A percentile compares a stretch with the other conserved stretches of the same genome.
Evolutionary conservation across 2,888 invertebrate species (phyloP).

Genomic region (Drosophila subquinaria): DNA sequence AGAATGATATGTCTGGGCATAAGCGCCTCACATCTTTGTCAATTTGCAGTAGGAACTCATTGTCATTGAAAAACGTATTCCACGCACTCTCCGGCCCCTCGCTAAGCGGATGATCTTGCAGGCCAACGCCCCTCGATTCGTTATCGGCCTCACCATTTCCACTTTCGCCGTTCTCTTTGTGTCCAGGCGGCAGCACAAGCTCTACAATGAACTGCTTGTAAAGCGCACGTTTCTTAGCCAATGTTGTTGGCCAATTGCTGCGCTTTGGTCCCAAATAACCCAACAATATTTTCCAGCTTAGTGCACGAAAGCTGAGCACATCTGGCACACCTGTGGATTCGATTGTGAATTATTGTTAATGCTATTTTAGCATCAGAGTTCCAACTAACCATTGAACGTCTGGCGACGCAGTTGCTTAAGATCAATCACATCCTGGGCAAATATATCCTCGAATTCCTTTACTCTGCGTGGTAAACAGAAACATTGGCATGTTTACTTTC

Average conservation of each 20-base stretch:
- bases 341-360: neutral
- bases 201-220: constrained; percentile 95
- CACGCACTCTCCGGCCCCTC: constrained; percentile 97
- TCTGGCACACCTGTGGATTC: constrained; percentile 93
- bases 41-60: constrained; percentile 98
- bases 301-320: constrained; percentile 92
- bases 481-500: constrained; percentile 13
- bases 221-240: constrained; percentile 91
- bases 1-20: constrained; percentile 98
- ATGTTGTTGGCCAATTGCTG: constrained; percentile 89
- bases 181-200: constrained; percentile 94
- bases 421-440: constrained; percentile 90
- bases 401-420: constrained; percentile 89
- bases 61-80: constrained; percentile 98
- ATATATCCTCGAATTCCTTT: constrained; percentile 91
- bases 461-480: constrained; percentile 87
- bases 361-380: neutral
- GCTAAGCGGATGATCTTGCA: constrained; percentile 94
- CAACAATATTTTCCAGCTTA: constrained; percentile 95
- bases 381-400: constrained; percentile 91
- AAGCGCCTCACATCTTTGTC: constrained; percentile 98
- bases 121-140: constrained; percentile 69
- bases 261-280: constrained; percentile 92
- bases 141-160: constrained; percentile 81
- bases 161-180: constrained; percentile 84